phyloP scores from a whole-genome alignment of 2,113 vertebrate species.

The Leucoraja erinaceus region DNA sequence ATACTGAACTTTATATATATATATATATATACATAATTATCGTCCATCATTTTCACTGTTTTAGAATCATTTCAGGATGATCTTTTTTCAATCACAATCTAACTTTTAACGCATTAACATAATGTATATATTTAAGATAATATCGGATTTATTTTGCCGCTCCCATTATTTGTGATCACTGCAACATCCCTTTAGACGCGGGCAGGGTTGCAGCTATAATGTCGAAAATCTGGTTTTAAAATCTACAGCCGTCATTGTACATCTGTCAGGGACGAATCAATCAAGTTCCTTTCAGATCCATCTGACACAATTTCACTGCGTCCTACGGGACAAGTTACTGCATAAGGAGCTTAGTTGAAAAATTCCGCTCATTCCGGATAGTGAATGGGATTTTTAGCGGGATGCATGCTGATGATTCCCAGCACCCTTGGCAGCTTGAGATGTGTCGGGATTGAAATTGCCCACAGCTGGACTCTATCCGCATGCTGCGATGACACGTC shows the following conservation, averaged over 20 bases:
- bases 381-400: neutral
- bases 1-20: no score
- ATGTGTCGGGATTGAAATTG: conserved; percentile 20
- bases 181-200: neutral
- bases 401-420: neutral
- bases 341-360: neutral
- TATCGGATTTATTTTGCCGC: neutral
- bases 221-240: neutral
- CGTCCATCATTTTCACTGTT: neutral
- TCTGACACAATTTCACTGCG: neutral
- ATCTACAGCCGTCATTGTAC: neutral
- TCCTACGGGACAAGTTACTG: neutral
- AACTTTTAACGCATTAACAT: neutral
- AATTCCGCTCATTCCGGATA: conserved; percentile 23
- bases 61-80: neutral
- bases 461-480: conserved; percentile 54
- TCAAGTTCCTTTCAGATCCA: neutral
- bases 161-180: neutral
- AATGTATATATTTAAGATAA: neutral
- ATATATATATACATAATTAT: neutral
- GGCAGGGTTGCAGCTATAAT: neutral
- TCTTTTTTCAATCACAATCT: neutral
- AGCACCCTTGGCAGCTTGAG: conserved; percentile 17
- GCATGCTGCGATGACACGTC: conserved; percentile 60
- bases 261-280: conserved; percentile 27